These are phyloP conservation scores for Distichodus sexfasciatus DNA, from an alignment of 2,797 vertebrate genomes.

Conservation along the genomic window DNA sequence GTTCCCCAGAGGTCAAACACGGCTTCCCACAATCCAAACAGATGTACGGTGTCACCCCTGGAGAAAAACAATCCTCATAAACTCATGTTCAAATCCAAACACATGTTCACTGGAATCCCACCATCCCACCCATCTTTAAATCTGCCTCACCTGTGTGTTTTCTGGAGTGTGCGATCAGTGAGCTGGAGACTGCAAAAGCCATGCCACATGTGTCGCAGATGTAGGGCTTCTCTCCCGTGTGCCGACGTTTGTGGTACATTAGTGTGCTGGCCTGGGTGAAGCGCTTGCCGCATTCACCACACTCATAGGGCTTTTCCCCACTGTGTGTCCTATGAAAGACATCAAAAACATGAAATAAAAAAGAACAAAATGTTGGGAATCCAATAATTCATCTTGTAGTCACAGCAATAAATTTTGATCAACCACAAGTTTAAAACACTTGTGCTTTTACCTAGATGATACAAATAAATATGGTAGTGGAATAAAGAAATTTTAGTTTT, in stretches of 20 bases:
- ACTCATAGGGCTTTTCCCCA: slow-evolving; percentile 96
- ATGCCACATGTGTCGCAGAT: slow-evolving; percentile 96
- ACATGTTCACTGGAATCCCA: too few relatives aligned
- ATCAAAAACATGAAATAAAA: background rate
- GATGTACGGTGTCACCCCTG: slow-evolving; percentile 95
- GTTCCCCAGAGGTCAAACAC: slow-evolving; percentile 92
- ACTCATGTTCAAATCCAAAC: background rate
- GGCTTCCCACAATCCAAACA: slow-evolving; percentile 90
- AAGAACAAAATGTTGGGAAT: background rate
- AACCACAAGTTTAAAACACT: too few relatives aligned
- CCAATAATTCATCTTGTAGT: too few relatives aligned
- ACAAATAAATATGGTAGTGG: too few relatives aligned
- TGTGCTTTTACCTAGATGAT: too few relatives aligned
- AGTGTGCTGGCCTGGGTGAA: slow-evolving; percentile 97
- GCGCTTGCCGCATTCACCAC: slow-evolving; percentile 90
- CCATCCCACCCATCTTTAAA: too few relatives aligned
- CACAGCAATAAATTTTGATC: too few relatives aligned
- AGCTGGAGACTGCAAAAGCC: slow-evolving; percentile 95
- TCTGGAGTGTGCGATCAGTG: slow-evolving; percentile 92
- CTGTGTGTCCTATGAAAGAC: slow-evolving; percentile 80
- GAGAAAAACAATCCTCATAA: background rate
- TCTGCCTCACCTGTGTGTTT: slow-evolving; percentile 92
- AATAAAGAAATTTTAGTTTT: too few relatives aligned
- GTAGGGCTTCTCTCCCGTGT: slow-evolving; percentile 97
- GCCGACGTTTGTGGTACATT: slow-evolving; percentile 93